Conservation (phyloP, 1,140 invertebrate genomes). For the Brachionus sp. region DNA sequence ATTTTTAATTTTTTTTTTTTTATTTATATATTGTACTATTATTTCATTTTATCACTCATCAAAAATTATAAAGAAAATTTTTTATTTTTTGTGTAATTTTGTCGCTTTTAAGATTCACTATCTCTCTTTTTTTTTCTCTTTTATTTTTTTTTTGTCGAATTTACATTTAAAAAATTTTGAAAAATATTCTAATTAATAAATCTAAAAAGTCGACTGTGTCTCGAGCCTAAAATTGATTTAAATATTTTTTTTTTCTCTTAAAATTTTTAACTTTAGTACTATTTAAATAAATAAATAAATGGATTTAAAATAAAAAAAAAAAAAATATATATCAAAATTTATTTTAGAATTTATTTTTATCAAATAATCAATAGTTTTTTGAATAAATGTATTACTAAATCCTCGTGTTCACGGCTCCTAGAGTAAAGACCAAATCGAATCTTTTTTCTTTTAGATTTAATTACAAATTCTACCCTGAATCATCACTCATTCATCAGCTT, state of each 20-base stretch:
- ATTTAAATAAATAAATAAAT: background rate
- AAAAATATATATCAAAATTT: background rate
- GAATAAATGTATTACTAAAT: too few species aligned
- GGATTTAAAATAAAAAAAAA: background rate
- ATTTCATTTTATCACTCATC: background rate
- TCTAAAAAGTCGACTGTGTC: background rate
- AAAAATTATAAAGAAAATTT: background rate
- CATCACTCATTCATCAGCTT: too few species aligned
- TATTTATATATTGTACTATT: background rate
- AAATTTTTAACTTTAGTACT: background rate
- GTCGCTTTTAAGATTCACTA: background rate
- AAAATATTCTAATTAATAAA: background rate
- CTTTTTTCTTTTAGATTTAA: too few species aligned
- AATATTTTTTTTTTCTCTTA: background rate
- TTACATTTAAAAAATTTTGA: constrained; percentile 1
- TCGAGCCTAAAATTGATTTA: background rate
- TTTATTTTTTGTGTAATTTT: constrained; percentile 17
- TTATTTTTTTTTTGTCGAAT: background rate
- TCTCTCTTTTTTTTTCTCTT: background rate
- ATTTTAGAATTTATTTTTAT: background rate
- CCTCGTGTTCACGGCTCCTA: too few species aligned
- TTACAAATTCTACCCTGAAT: too few species aligned
- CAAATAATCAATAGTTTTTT: too few species aligned
- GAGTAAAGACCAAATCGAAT: too few species aligned
- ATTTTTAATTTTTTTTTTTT: background rate